Evolutionary conservation across 2,113 vertebrate genomes (phyloP).

Genomic region (Paraplagusia blochii): DNA sequence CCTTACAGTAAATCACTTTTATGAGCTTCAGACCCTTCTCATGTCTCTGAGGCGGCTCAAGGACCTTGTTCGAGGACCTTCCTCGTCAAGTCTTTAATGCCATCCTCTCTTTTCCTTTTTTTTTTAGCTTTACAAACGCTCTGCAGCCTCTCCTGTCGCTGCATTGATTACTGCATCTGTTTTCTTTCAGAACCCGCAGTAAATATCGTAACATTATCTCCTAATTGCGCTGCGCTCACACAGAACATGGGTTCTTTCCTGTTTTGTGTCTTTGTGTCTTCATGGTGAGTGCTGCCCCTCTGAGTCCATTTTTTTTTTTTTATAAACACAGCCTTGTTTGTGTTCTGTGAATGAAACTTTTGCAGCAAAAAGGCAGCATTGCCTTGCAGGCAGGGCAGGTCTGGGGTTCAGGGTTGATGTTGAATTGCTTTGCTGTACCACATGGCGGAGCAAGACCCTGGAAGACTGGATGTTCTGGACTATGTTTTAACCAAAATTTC

Average conservation of each 20-base stretch:
- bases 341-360: not conserved
- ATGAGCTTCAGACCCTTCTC: not conserved
- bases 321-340: slow-evolving; percentile 14
- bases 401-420: slow-evolving; percentile 34
- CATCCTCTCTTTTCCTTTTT: not conserved
- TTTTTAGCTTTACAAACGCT: too few species aligned
- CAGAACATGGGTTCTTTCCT: too few species aligned
- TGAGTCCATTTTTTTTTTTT: slow-evolving; percentile 40
- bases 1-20: not conserved
- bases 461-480: not conserved
- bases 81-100: slow-evolving; percentile 26
- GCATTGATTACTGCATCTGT: slow-evolving; percentile 34
- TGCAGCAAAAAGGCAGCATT: slow-evolving; percentile 19
- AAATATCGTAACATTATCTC: slow-evolving; percentile 31
- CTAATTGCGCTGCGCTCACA: slow-evolving; percentile 11
- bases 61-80: slow-evolving; percentile 27
- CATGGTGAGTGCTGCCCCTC: too few species aligned
- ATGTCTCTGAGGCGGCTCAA: slow-evolving; percentile 19
- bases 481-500: not conserved
- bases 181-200: slow-evolving; percentile 18
- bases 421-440: slow-evolving; percentile 7
- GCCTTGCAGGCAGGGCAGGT: slow-evolving; percentile 10
- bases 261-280: too few species aligned
- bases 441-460: not conserved
- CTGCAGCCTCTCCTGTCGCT: slow-evolving; percentile 21